Percentiles rank a stretch among this genome's conserved stretches.
These are phyloP conservation scores for Emydoidea blandingii DNA, from an alignment of 2,797 vertebrate species.

Conservation along the genomic window DNA sequence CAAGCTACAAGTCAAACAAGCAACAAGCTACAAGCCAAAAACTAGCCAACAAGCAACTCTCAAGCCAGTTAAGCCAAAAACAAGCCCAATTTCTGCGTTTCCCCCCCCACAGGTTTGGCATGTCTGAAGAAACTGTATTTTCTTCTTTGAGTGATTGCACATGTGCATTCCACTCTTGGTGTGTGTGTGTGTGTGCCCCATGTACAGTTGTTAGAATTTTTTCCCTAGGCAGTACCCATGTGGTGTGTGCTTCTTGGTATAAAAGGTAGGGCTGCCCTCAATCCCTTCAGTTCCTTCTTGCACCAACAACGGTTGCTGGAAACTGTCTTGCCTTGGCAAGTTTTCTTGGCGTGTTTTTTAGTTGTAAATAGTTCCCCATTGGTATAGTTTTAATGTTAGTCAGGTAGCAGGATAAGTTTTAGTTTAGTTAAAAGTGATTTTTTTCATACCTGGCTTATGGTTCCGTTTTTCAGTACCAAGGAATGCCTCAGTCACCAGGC, in stretches of 20 bases:
- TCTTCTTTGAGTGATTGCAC: background rate
- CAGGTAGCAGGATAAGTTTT: background rate
- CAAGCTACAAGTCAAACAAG: too few relatives aligned
- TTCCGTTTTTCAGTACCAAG: background rate
- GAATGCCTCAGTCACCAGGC: background rate
- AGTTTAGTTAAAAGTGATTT: background rate
- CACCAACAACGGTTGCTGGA: background rate
- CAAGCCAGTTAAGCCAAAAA: too few relatives aligned
- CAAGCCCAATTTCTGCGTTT: too few relatives aligned
- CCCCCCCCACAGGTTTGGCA: too few relatives aligned
- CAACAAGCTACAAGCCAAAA: too few relatives aligned
- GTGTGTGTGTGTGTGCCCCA: too few relatives aligned
- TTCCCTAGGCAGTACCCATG: background rate
- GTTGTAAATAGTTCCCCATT: background rate
- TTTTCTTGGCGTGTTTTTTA: background rate
- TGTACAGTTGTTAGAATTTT: background rate
- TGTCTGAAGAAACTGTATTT: background rate
- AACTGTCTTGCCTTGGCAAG: background rate
- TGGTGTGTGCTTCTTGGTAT: background rate
- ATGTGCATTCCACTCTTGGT: background rate
- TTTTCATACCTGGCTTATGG: background rate
- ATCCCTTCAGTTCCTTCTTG: background rate
- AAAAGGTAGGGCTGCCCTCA: background rate
- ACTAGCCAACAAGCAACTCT: too few relatives aligned
- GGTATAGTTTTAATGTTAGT: background rate